These are phyloP conservation scores for Sebastes matsubarae DNA, from an alignment of 2,797 vertebrate species.

Conservation along the genomic window DNA sequence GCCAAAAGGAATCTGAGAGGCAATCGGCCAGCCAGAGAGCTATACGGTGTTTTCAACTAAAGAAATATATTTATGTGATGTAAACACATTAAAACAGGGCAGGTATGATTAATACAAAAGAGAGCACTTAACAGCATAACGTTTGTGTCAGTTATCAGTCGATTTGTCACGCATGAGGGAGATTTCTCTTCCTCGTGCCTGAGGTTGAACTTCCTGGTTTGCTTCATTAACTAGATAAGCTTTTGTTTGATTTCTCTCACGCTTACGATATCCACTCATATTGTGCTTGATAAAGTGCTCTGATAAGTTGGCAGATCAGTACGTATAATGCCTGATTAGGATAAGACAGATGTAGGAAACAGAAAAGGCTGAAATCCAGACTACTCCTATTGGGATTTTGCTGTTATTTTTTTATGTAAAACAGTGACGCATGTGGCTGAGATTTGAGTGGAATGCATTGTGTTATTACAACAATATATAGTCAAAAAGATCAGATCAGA, in stretches of 20 bases:
- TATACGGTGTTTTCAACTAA: background rate
- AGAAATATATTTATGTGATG: background rate
- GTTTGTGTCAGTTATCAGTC: background rate
- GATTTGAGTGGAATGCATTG: background rate
- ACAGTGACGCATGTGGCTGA: background rate
- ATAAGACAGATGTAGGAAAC: background rate
- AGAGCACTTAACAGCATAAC: background rate
- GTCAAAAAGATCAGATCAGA: background rate
- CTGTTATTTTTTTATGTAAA: background rate
- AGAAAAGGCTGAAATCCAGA: background rate
- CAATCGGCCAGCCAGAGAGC: background rate
- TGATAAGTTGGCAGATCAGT: background rate
- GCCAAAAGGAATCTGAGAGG: conserved; percentile 49
- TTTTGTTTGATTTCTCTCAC: background rate
- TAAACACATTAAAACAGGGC: background rate
- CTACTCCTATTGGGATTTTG: background rate
- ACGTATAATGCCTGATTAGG: background rate
- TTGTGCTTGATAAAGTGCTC: background rate
- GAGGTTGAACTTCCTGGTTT: conserved; percentile 48
- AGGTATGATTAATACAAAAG: background rate
- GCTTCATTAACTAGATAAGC: background rate
- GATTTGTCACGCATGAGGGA: background rate
- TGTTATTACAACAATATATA: background rate
- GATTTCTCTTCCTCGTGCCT: conserved; percentile 39
- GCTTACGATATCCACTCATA: background rate